A percentile compares a stretch with the other conserved stretches of the same genome.
Evolutionary conservation across 2,113 vertebrate genomes (phyloP).

Genomic region (Lepus europaeus): DNA sequence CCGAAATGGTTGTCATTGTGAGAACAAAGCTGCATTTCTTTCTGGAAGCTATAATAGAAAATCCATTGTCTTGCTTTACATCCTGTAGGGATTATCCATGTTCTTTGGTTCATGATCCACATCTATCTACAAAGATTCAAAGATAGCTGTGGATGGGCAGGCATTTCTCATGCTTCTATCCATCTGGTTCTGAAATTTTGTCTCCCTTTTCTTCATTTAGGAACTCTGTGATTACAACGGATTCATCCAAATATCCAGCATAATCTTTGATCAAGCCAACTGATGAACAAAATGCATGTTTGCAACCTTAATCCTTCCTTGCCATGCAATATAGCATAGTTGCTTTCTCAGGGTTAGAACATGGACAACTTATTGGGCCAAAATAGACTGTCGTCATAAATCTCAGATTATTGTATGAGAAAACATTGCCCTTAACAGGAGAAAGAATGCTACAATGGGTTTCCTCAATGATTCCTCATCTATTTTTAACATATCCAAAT

Average conservation of each 20-base stretch:
- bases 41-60: not conserved
- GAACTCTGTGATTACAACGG: not conserved
- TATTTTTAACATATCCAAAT: not conserved
- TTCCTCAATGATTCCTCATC: not conserved
- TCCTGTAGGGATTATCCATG: not conserved
- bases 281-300: not conserved
- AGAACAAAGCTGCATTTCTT: not conserved
- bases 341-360: not conserved
- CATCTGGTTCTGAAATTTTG: not conserved
- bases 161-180: not conserved
- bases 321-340: not conserved
- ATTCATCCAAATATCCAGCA: not conserved
- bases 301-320: not conserved
- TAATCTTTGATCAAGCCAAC: not conserved
- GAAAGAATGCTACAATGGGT: not conserved
- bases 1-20: not conserved
- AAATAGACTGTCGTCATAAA: not conserved
- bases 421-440: not conserved
- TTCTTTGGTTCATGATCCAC: accelerated
- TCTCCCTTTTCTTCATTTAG: not conserved
- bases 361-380: not conserved
- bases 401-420: not conserved
- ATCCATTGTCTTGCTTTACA: not conserved
- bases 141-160: not conserved
- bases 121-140: not conserved